phyloP scores from a whole-genome alignment of 2,797 vertebrate genomes.

The Poecilia picta region DNA sequence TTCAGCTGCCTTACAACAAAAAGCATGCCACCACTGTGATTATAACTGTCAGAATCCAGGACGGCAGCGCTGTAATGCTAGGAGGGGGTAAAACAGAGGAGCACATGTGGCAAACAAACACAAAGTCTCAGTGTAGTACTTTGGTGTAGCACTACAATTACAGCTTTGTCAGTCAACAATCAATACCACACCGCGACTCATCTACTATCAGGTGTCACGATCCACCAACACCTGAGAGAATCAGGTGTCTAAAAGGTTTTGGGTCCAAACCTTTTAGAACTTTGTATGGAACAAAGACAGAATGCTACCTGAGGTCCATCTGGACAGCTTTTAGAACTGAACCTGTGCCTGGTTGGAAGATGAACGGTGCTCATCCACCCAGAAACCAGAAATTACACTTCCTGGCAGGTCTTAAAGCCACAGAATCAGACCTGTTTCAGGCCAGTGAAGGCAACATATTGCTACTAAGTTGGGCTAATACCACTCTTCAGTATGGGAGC shows the following conservation, averaged over 20 bases:
- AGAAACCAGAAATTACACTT: not conserved
- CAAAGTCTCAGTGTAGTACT: conserved; percentile 12
- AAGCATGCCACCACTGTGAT: conserved; percentile 17
- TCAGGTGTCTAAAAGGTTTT: too few relatives aligned
- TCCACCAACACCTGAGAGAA: not conserved
- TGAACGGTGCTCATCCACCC: not conserved
- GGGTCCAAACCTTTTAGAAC: too few relatives aligned
- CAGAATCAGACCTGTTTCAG: not conserved
- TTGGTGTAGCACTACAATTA: conserved; percentile 15
- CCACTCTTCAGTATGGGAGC: not conserved
- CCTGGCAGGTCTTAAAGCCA: not conserved
- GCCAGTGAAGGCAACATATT: not conserved
- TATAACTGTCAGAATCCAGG: conserved; percentile 22
- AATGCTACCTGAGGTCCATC: not conserved
- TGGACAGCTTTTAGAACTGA: conserved; percentile 4
- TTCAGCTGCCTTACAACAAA: conserved; percentile 33
- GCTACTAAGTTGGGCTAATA: not conserved
- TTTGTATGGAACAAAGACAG: not conserved
- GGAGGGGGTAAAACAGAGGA: conserved; percentile 31
- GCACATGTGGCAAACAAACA: conserved; percentile 33
- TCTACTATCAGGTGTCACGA: conserved; percentile 30
- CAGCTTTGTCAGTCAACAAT: conserved; percentile 25
- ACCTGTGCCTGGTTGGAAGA: not conserved
- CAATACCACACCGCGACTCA: conserved; percentile 24
- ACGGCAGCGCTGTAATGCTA: conserved; percentile 25